These are phyloP conservation scores for Drosophila fuyamai DNA, from an alignment of 1,140 invertebrate genomes.

Conservation along the genomic window DNA sequence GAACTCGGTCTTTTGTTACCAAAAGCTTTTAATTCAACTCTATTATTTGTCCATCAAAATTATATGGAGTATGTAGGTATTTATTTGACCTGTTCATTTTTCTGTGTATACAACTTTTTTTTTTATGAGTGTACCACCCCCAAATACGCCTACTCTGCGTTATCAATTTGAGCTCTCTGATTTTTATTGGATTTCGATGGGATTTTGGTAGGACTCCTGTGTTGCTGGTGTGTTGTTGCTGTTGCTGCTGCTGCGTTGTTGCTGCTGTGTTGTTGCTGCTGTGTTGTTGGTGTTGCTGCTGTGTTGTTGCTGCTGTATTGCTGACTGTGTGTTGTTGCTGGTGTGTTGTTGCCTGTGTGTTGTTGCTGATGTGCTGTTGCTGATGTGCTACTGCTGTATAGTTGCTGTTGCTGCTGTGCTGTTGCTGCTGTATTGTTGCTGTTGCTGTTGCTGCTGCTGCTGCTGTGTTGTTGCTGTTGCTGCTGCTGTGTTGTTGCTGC, in stretches of 20 bases:
- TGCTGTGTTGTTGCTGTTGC: constrained; percentile 9
- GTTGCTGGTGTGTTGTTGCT: constrained; percentile 12
- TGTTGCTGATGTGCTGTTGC: too few species aligned
- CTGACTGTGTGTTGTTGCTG: not conserved
- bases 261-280: constrained; percentile 8
- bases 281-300: too few species aligned
- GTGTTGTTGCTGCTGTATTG: not conserved
- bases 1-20: not conserved
- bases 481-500: constrained; percentile 1
- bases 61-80: not conserved
- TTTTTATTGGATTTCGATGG: not conserved
- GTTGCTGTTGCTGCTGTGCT: constrained; percentile 3
- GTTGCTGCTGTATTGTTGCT: constrained; percentile 1
- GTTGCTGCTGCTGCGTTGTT: constrained; percentile 15
- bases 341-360: too few species aligned
- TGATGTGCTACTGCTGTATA: too few species aligned
- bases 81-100: not conserved
- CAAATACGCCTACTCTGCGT: not conserved
- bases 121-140: not conserved
- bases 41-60: too few species aligned
- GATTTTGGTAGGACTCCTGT: constrained; percentile 32
- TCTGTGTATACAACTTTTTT: not conserved
- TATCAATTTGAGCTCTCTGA: constrained; percentile 8
- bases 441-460: constrained; percentile 11
- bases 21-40: not conserved